These are phyloP conservation scores for Falco concolor DNA, from an alignment of 2,797 vertebrate genomes.

Conservation along the genomic window DNA sequence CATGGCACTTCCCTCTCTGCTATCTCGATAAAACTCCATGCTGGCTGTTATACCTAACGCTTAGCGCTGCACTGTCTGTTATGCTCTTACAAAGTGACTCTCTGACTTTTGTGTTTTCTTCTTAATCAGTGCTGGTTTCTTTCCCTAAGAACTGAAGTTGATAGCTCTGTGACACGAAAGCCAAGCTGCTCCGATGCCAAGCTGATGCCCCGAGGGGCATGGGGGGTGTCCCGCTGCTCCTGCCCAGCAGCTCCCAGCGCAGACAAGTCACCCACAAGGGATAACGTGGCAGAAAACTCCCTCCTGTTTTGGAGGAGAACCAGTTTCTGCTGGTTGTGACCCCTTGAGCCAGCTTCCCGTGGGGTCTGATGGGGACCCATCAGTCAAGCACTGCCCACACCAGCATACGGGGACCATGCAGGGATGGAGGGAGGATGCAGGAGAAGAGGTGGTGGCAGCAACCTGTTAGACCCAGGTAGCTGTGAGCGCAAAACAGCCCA, in stretches of 20 bases:
- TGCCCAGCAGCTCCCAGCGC: not conserved
- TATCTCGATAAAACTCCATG: not conserved
- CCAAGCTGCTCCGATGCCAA: not conserved
- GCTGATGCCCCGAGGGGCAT: not conserved
- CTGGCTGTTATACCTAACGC: not conserved
- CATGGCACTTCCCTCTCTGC: not conserved
- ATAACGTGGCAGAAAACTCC: accelerated
- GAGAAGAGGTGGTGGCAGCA: not conserved
- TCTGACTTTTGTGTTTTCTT: not conserved
- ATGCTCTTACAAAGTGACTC: not conserved
- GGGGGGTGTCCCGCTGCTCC: not conserved
- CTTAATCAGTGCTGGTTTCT: not conserved
- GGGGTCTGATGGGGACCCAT: not conserved
- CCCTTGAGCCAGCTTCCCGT: not conserved
- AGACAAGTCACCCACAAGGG: not conserved
- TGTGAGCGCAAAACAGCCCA: not conserved
- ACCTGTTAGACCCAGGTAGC: not conserved
- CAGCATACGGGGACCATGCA: not conserved
- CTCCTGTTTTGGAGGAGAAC: not conserved
- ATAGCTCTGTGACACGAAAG: not conserved
- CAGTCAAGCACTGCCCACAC: accelerated
- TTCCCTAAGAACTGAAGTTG: not conserved
- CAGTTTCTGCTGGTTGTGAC: not conserved
- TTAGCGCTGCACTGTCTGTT: not conserved
- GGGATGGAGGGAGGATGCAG: not conserved